Evolutionary conservation across 2,888 invertebrate genomes (phyloP), one percentile per base, ranked within the genome.

Genomic region (Ephialtes manifestator): DNA sequence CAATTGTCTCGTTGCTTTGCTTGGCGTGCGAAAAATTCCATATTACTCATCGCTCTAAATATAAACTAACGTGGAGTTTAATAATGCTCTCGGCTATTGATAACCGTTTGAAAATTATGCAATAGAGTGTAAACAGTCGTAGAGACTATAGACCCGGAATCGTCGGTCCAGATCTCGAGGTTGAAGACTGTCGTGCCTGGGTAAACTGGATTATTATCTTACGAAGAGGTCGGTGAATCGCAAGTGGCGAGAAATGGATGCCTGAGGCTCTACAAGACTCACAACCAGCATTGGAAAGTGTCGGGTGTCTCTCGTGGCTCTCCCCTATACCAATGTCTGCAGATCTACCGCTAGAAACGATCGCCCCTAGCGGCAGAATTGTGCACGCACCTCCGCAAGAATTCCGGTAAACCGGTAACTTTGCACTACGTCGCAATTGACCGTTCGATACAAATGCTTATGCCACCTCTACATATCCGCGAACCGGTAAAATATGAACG

Each of bases 201-300:
- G 53, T 65, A 76, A 80, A 80, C 48, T 55, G 67, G 76, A 80
- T 75, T 75, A 80, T 75, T 75, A 63, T 78, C 71, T 55, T 24
- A 31, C 35, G 76, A 70, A 48, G 63, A 75, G 60, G n/a, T n/a
- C 28, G 79, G 63, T 70, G 74, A 75, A 83, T 79, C 79, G 68
- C 60, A 51, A 83, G 39, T 51, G 67, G 63, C 75, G 68, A 60
- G 78, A 35, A 60, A 60, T 46, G 46, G 28, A 63, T 11, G 39
- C 53, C 58, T 39, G 60, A 53, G 60, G 63, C 65, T 63, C 18
- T 4, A 8, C 20, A 48, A 68, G 63, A 74, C 70, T 81, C 43
- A 51, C 43, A 43, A 74, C 24, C 74, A 74, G 55, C 80, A 71
- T 84, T 84, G 76, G 83, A 80, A 84, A 80, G 83, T 84, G 80